Percentiles rank a stretch among this genome's conserved stretches.
These are phyloP conservation scores for Cantharis lateralis DNA, from an alignment of 2,888 invertebrate genomes.

Conservation along the genomic window DNA sequence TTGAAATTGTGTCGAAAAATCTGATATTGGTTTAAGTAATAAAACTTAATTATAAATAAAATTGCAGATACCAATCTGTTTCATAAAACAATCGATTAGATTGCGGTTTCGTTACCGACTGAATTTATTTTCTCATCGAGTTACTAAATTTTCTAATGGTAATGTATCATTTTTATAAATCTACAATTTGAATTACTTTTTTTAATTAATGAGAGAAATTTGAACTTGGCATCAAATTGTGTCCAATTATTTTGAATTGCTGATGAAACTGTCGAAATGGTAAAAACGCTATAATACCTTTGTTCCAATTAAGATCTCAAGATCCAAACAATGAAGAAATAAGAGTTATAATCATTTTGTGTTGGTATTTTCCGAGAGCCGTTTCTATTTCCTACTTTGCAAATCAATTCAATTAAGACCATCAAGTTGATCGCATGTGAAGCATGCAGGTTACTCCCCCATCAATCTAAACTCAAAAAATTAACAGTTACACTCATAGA, in stretches of 20 bases:
- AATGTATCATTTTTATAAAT: not conserved
- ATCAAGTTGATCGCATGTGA: not conserved
- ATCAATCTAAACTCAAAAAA: not conserved
- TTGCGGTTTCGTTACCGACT: not conserved
- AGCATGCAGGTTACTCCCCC: not conserved
- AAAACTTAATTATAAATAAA: not conserved
- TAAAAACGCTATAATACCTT: not conserved
- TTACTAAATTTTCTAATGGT: not conserved
- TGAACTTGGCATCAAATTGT: not conserved
- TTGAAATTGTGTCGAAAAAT: not conserved
- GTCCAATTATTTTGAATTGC: not conserved
- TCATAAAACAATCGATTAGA: not conserved
- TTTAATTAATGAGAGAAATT: not conserved
- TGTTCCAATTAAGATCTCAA: not conserved
- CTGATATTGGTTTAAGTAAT: not conserved
- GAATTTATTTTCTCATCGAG: not conserved
- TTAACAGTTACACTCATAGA: not conserved
- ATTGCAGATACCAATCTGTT: not conserved
- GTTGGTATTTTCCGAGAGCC: not conserved
- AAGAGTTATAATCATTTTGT: not conserved
- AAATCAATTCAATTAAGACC: not conserved
- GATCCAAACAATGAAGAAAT: too few species aligned
- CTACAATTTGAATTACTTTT: not conserved
- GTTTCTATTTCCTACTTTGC: not conserved
- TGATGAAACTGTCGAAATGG: not conserved